phyloP scores from a whole-genome alignment of 2,888 invertebrate species.

The Ophraella communa region DNA sequence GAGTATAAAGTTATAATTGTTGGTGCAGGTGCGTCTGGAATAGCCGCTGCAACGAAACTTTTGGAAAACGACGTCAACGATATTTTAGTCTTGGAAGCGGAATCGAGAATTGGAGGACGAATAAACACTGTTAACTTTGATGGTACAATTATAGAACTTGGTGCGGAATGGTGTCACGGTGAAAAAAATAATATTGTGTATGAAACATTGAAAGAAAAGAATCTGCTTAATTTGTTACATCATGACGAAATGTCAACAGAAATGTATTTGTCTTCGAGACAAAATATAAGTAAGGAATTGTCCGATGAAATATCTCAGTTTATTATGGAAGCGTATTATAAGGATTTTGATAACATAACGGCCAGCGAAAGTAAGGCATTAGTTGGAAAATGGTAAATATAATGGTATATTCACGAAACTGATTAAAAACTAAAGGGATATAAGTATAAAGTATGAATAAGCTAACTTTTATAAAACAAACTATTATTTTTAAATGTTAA shows the following conservation, averaged over 20 bases:
- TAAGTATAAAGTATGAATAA: no score
- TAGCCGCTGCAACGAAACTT: slow-evolving; percentile 64
- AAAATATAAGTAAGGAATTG: slow-evolving; percentile 22
- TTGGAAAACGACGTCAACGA: slow-evolving; percentile 59
- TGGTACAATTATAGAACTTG: slow-evolving; percentile 47
- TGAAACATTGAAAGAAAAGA: slow-evolving; percentile 48
- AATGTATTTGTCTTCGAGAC: slow-evolving; percentile 33
- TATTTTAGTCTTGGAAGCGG: slow-evolving; percentile 59
- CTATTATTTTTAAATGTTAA: no score
- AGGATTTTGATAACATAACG: background rate
- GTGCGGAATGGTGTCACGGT: slow-evolving; percentile 57
- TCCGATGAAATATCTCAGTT: slow-evolving; percentile 4
- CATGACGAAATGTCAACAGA: slow-evolving; percentile 13
- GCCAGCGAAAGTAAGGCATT: background rate
- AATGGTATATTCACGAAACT: background rate
- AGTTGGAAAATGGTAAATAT: slow-evolving; percentile 5
- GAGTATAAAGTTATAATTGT: slow-evolving; percentile 32
- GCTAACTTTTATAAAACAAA: no score
- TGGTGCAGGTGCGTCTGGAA: slow-evolving; percentile 38
- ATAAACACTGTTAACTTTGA: slow-evolving; percentile 46
- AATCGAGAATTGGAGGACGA: slow-evolving; percentile 55
- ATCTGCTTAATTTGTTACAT: slow-evolving; percentile 47
- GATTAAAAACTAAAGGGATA: no score
- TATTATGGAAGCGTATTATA: background rate
- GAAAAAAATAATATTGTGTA: slow-evolving; percentile 53